Conservation (phyloP, 2,888 invertebrate genomes). For the Drosophila koepferae region DNA sequence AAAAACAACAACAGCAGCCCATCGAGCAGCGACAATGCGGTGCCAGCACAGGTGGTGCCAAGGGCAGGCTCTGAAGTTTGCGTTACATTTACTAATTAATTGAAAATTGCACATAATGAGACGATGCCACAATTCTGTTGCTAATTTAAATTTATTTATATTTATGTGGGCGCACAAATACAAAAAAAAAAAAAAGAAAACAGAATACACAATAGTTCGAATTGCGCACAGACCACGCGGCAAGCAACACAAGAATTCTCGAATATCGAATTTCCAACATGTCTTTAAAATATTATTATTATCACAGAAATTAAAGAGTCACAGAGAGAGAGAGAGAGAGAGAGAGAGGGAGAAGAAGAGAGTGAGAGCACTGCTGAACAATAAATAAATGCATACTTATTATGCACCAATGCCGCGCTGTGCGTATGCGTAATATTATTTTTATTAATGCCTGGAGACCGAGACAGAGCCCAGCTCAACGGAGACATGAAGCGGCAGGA, state of each 20-base stretch:
- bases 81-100: slow-evolving; percentile 79
- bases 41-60: slow-evolving; percentile 7
- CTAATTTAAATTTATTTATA: slow-evolving; percentile 77
- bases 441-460: slow-evolving; percentile 47
- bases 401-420: slow-evolving; percentile 3
- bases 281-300: neutral
- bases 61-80: slow-evolving; percentile 30
- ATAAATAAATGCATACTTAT: slow-evolving; percentile 36
- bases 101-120: slow-evolving; percentile 74
- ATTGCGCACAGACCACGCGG: neutral
- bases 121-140: slow-evolving; percentile 59
- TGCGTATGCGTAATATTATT: slow-evolving; percentile 50
- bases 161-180: slow-evolving; percentile 58
- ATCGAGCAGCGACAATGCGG: slow-evolving; percentile 20
- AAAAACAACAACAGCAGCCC: slow-evolving; percentile 27
- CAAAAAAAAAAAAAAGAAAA: too few relatives aligned
- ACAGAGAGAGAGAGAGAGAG: neutral
- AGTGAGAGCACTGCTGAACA: neutral
- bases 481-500: slow-evolving; percentile 6
- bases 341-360: neutral
- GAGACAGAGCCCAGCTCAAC: slow-evolving; percentile 15
- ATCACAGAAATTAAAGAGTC: neutral
- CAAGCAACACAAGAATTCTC: slow-evolving; percentile 1
- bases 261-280: neutral
- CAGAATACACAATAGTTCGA: slow-evolving; percentile 25